These are phyloP conservation scores for Heliconius ethilla DNA, from an alignment of 2,888 invertebrate genomes.

Conservation along the genomic window DNA sequence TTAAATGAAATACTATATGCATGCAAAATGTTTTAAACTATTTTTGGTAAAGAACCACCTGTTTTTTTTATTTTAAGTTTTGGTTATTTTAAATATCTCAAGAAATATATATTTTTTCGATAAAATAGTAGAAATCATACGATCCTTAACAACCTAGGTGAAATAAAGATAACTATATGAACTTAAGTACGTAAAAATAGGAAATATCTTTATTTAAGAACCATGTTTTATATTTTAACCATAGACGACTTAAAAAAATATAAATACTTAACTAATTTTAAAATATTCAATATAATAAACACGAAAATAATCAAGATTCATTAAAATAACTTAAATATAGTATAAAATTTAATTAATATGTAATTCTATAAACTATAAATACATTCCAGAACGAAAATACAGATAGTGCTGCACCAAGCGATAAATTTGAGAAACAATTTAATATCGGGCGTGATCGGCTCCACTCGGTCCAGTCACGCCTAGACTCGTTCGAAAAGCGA, in stretches of 20 bases:
- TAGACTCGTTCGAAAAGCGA: slow-evolving; percentile 81
- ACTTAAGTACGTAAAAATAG: neutral
- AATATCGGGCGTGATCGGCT: slow-evolving; percentile 67
- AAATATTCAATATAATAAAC: neutral
- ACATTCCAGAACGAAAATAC: slow-evolving; percentile 53
- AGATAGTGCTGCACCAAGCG: slow-evolving; percentile 61
- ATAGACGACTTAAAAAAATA: neutral
- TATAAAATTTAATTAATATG: neutral
- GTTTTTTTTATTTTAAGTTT: no score
- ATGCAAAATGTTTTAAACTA: neutral
- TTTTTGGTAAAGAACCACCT: neutral
- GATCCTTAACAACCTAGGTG: neutral
- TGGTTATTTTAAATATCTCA: no score
- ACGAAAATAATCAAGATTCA: neutral
- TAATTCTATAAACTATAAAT: neutral
- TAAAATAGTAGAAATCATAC: no score
- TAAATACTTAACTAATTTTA: neutral
- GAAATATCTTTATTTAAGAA: neutral
- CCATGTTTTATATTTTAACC: neutral
- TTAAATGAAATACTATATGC: neutral
- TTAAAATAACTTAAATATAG: neutral
- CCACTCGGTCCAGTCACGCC: slow-evolving; percentile 78
- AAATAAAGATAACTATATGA: neutral
- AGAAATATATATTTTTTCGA: no score
- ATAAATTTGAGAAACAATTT: slow-evolving; percentile 45